phyloP scores from a whole-genome alignment of 2,113 vertebrate species.

The Dipodomys ordii region DNA sequence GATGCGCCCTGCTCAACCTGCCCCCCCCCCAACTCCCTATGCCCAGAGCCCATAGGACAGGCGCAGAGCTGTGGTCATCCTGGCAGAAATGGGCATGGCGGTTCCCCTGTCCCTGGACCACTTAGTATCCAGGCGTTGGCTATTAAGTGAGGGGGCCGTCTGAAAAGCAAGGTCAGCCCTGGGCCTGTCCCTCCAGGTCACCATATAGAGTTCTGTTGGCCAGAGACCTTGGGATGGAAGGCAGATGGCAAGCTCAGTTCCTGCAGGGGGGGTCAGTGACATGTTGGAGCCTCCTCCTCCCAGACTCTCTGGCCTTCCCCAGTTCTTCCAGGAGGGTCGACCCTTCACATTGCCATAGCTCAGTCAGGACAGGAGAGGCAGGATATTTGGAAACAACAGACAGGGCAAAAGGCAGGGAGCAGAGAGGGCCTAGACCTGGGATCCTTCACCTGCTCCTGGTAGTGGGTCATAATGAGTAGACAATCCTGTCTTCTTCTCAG shows the following conservation, averaged over 20 bases:
- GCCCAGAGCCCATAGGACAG: not conserved
- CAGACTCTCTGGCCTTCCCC: not conserved
- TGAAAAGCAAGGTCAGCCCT: not conserved
- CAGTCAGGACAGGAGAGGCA: not conserved
- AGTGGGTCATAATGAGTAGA: not conserved
- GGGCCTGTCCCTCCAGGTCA: not conserved
- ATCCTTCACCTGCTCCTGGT: not conserved
- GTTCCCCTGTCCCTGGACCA: not conserved
- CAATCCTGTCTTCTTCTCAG: not conserved
- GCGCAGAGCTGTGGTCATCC: constrained; percentile 32
- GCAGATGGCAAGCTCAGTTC: not conserved
- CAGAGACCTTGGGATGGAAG: not conserved
- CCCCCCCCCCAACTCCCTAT: not conserved
- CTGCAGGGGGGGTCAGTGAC: not conserved
- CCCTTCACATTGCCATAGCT: not conserved
- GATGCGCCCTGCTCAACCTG: constrained; percentile 54
- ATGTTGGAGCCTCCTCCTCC: not conserved
- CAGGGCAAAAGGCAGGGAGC: not conserved
- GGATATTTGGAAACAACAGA: not conserved
- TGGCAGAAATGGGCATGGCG: not conserved
- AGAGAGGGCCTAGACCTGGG: not conserved
- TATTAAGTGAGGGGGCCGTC: not conserved
- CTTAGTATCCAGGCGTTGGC: too few relatives aligned
- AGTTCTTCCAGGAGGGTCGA: not conserved
- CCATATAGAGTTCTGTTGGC: not conserved